phyloP scores from a whole-genome alignment of 2,888 invertebrate genomes.

The Drosophila neutralis region DNA sequence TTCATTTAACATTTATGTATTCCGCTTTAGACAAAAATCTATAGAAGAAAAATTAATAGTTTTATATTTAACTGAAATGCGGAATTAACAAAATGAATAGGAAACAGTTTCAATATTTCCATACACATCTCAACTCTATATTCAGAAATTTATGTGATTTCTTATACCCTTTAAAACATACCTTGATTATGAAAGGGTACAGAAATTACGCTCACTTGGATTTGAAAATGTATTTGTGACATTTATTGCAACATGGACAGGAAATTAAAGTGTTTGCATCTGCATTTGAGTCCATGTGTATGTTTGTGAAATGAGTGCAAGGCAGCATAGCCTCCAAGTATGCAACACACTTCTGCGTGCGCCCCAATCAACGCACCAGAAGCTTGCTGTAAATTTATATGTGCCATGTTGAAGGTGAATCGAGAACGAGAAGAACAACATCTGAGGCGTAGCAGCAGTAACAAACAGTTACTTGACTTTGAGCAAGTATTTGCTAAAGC shows the following conservation, averaged over 20 bases:
- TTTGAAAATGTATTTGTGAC: slow-evolving; percentile 8
- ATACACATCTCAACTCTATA: background rate
- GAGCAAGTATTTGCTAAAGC: slow-evolving; percentile 49
- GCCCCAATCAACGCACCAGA: slow-evolving; percentile 1
- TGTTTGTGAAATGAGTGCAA: background rate
- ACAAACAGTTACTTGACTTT: slow-evolving; percentile 31
- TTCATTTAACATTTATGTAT: background rate
- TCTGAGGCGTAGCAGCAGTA: background rate
- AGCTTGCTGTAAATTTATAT: slow-evolving; percentile 4
- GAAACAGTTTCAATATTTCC: background rate
- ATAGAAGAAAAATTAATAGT: background rate
- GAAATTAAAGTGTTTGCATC: slow-evolving; percentile 50
- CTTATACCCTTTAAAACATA: background rate
- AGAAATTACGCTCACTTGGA: background rate
- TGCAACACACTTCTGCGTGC: slow-evolving; percentile 30
- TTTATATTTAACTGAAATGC: background rate
- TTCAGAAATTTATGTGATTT: background rate
- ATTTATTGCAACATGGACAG: slow-evolving; percentile 34
- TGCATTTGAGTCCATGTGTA: background rate
- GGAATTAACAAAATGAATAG: background rate
- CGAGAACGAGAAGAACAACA: background rate
- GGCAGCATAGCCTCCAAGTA: slow-evolving; percentile 5
- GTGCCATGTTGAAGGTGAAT: slow-evolving; percentile 1
- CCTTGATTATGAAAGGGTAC: background rate
- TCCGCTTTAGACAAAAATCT: background rate